These are phyloP conservation scores for Salvelinus fontinalis DNA, from an alignment of 2,113 vertebrate genomes.

Conservation along the genomic window DNA sequence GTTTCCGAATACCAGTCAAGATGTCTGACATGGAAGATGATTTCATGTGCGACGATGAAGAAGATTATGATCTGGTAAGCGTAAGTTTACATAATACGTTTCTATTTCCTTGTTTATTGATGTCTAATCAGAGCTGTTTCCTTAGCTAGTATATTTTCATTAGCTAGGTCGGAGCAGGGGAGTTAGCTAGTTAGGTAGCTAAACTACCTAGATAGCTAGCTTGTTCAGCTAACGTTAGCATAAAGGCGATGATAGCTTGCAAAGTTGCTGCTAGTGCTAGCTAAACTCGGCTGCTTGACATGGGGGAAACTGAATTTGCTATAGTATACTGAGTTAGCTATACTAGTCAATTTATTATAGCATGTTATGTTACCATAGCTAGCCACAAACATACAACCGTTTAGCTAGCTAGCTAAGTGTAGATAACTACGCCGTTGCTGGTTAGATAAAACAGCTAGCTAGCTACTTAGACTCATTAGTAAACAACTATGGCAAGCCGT, in stretches of 20 bases:
- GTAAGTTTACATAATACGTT: not conserved
- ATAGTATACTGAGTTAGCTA: no score
- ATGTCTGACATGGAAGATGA: slow-evolving; percentile 99
- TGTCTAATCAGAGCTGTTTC: no score
- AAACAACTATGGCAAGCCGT: not conserved
- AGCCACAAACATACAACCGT: not conserved
- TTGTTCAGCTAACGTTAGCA: slow-evolving; percentile 37
- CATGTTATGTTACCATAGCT: no score
- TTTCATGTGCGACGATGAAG: slow-evolving; percentile 99
- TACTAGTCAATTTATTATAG: no score
- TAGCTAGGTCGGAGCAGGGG: not conserved
- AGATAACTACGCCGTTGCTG: not conserved
- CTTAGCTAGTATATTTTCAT: not conserved
- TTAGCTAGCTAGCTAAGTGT: not conserved
- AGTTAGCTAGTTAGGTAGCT: not conserved
- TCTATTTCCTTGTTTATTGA: not conserved
- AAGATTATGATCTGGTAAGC: slow-evolving; percentile 96
- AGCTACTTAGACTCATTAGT: no score
- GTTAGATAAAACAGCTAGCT: not conserved
- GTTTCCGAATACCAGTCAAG: slow-evolving; percentile 71
- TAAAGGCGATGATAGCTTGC: slow-evolving; percentile 29
- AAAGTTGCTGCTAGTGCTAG: not conserved
- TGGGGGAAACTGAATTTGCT: no score
- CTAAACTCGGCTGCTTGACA: no score
- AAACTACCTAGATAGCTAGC: not conserved